These are phyloP conservation scores for Aphelenchoides bicaudatus DNA, from an alignment of 2,888 invertebrate species.

Conservation along the genomic window DNA sequence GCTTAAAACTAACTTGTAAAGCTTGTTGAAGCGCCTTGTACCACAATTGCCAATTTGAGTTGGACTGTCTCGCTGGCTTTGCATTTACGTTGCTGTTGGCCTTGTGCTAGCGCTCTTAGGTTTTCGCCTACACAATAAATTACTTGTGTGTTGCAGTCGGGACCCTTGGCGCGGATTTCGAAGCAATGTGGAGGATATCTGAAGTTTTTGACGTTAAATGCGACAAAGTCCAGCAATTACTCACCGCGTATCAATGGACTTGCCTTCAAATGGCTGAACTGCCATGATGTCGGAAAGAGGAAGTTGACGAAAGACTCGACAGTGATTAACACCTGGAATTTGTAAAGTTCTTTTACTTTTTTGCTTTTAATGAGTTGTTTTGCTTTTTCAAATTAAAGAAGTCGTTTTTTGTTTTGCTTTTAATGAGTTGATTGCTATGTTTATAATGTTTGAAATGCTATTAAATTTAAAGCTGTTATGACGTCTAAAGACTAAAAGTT, in stretches of 20 bases:
- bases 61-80: conserved; percentile 27
- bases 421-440: too few species aligned
- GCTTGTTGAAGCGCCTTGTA: conserved; percentile 38
- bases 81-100: conserved; percentile 17
- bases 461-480: too few species aligned
- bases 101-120: conserved; percentile 32
- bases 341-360: too few species aligned
- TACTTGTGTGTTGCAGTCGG: conserved; percentile 27
- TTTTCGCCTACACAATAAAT: conserved; percentile 61
- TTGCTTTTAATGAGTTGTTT: too few species aligned
- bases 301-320: conserved; percentile 47
- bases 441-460: too few species aligned
- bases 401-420: too few species aligned
- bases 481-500: too few species aligned
- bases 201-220: conserved; percentile 12
- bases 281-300: conserved; percentile 54
- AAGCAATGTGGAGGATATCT: conserved; percentile 59
- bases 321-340: conserved; percentile 45
- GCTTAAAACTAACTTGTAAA: too few species aligned
- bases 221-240: background rate
- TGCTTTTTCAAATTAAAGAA: too few species aligned
- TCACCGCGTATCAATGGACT: conserved; percentile 42
- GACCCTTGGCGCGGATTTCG: too few species aligned
- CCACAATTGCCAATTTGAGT: conserved; percentile 20
- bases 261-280: conserved; percentile 52